Base-by-base conservation (phyloP, 2,797 vertebrate genomes). In the Coregonus sp. region DNA sequence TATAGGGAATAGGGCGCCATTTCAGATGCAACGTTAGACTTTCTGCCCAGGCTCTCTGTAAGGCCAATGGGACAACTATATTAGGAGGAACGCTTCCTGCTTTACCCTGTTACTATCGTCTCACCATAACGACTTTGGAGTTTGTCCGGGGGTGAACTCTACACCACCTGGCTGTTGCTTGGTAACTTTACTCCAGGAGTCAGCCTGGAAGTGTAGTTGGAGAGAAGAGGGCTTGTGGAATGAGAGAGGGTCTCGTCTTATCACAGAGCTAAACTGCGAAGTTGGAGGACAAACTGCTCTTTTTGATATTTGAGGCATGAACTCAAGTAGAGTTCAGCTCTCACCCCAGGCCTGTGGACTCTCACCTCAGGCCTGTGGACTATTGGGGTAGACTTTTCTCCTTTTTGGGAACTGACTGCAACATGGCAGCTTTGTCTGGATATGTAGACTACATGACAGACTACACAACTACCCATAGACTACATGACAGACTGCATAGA, bases 31-130 rank as follows among this genome's bases (percentile, higher is more conserved):
- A 72, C 78, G 54, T 14, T 51, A 5, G 4, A 50, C 78, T 75
- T 75, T 54, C 20, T 20, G 6, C 4, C 59, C 40, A 7, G 16
- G 15, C 52, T 35, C 73, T 61, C 33, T 25, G 4, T 63, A 20
- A 33, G 37, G n/a, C 56, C 37, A 29, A 7, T 47, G n/a, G n/a
- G 29, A 47, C 59, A 63, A 15, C 31, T 37, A 63, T 29, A 29
- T 20, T 1, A 33, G 76, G 68, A 75, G 76, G 82, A 81, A 78
- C 71, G 18, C 80, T 80, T 81, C 71, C 72, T 74, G 73, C 85
- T 82, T 80, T 59, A 74, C 78, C 80, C 72, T 71, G 82, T 79
- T 16, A 63, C 87, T 88, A 89, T 90, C 37, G n/a, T 65, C 86
- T 91, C 87, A 86, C 82, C 82, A 84, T 1, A 25, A 77, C 37